A percentile compares a stretch with the other conserved stretches of the same genome.
These are phyloP conservation scores for Takifugu flavidus DNA, from an alignment of 2,113 vertebrate genomes.

Conservation along the genomic window DNA sequence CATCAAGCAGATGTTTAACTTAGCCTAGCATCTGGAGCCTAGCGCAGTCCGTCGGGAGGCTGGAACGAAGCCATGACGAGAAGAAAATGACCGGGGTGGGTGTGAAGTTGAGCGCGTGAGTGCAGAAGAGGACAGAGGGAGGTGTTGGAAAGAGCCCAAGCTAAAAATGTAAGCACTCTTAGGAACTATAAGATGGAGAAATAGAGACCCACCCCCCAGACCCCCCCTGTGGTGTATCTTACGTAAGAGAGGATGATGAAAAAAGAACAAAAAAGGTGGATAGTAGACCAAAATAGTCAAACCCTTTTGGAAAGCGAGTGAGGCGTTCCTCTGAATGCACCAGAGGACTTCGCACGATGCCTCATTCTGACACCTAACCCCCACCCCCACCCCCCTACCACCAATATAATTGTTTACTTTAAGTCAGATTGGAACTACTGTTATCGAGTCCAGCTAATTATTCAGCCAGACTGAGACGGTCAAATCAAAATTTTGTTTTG, in stretches of 20 bases:
- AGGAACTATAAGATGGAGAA: constrained; percentile 27
- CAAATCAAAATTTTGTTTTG: no score
- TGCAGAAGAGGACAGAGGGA: constrained; percentile 36
- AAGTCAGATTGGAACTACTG: no score
- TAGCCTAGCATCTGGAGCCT: no score
- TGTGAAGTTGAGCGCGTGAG: constrained; percentile 47
- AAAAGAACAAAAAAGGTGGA: constrained; percentile 5
- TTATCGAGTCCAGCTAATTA: no score
- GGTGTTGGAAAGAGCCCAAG: constrained; percentile 34
- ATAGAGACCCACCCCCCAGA: constrained; percentile 10
- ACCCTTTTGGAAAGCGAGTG: neutral
- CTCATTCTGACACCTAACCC: constrained; percentile 23
- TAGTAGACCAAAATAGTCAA: neutral
- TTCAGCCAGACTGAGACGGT: no score
- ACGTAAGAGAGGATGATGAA: constrained; percentile 30
- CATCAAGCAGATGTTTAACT: no score
- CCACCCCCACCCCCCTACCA: no score
- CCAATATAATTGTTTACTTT: no score
- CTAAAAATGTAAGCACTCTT: constrained; percentile 31
- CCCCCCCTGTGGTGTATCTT: constrained; percentile 18
- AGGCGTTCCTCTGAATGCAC: neutral
- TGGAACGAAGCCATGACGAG: constrained; percentile 5
- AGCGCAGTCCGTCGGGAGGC: constrained; percentile 1
- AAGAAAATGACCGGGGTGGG: constrained; percentile 39
- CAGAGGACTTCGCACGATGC: constrained; percentile 10